Conservation (phyloP, 2,113 vertebrate species). For the Xiphias gladius region DNA sequence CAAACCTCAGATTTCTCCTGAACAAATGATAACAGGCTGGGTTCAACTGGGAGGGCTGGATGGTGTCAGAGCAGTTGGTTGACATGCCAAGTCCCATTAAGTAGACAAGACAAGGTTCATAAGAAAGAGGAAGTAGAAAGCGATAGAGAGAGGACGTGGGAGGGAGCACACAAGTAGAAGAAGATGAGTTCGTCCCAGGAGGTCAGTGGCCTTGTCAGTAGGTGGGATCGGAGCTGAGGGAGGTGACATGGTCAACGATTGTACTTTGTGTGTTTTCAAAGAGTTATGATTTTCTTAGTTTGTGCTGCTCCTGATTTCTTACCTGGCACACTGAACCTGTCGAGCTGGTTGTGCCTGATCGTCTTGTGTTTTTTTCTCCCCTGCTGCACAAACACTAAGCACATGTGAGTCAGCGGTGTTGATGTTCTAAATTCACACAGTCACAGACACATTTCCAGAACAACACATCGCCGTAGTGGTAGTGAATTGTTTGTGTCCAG, state of each 20-base stretch:
- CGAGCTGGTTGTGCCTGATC: conserved; percentile 48
- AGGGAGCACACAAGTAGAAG: background rate
- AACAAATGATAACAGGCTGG: conserved; percentile 3
- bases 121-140: background rate
- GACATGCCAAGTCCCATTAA: background rate
- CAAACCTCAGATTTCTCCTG: background rate
- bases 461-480: background rate
- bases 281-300: background rate
- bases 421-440: background rate
- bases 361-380: background rate
- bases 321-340: conserved; percentile 32
- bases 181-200: background rate
- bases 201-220: conserved; percentile 12
- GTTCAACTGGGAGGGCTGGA: background rate
- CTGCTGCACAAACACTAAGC: background rate
- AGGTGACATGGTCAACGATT: background rate
- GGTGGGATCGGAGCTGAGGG: conserved; percentile 1
- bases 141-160: background rate
- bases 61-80: background rate
- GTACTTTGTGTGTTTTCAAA: background rate
- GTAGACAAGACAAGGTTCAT: background rate
- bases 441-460: background rate
- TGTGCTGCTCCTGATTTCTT: background rate
- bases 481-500: background rate
- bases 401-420: conserved; percentile 21